Percentiles rank a stretch among this genome's conserved stretches.
These are phyloP conservation scores for Sitta carolinensis DNA, from an alignment of 2,797 vertebrate genomes.

Conservation along the genomic window DNA sequence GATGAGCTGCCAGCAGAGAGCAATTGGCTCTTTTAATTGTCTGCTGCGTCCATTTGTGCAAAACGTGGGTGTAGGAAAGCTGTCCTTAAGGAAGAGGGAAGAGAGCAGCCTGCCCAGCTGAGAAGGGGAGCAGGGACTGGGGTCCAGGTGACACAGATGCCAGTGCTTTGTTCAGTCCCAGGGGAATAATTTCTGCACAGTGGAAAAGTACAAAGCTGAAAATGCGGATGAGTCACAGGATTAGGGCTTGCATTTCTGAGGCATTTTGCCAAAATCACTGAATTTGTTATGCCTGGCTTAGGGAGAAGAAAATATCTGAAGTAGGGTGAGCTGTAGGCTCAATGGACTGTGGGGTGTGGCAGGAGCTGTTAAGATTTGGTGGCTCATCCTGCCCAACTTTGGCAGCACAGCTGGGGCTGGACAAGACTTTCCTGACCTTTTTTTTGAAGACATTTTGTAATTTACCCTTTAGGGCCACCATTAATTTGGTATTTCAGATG, in stretches of 20 bases:
- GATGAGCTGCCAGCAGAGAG: neutral
- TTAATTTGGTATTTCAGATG: neutral
- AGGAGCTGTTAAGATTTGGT: neutral
- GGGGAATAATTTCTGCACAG: neutral
- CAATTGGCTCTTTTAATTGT: neutral
- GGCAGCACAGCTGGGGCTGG: neutral
- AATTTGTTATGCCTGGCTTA: neutral
- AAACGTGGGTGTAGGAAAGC: neutral
- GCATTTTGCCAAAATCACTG: constrained; percentile 28
- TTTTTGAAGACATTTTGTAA: neutral
- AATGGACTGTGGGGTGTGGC: neutral
- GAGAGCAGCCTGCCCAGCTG: neutral
- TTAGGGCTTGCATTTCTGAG: constrained; percentile 25
- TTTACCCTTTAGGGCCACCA: neutral
- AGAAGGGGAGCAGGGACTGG: neutral
- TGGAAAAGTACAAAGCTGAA: constrained; percentile 49
- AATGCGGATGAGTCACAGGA: constrained; percentile 12
- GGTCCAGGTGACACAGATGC: neutral
- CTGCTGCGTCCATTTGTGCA: neutral
- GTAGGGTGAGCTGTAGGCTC: neutral
- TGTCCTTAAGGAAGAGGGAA: neutral
- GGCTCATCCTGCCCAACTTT: neutral
- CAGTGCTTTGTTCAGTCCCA: neutral
- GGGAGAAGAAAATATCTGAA: neutral
- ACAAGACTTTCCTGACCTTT: neutral